A percentile compares a stretch with the other conserved stretches of the same genome.
Evolutionary conservation across 2,113 vertebrate genomes (phyloP).

Genomic region (Melanerpes aurifrons): DNA sequence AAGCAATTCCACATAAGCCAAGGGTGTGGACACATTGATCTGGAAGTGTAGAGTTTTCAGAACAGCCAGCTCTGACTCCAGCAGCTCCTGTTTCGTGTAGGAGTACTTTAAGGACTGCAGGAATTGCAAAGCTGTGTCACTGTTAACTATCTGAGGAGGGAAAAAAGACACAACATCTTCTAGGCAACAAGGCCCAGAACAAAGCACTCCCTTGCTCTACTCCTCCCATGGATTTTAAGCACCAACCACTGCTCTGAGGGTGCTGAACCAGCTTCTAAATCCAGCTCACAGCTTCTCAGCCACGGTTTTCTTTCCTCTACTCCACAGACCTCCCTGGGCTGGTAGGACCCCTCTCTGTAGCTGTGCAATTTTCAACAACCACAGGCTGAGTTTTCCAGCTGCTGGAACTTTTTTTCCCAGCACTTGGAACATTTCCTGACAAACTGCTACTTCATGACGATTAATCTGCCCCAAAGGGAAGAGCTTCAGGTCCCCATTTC

Average conservation of each 20-base stretch:
- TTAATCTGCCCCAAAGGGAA: background rate
- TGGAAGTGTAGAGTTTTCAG: constrained; percentile 87
- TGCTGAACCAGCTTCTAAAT: background rate
- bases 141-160: constrained; percentile 82
- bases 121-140: constrained; percentile 79
- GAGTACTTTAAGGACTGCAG: constrained; percentile 80
- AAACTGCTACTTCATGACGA: background rate
- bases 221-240: background rate
- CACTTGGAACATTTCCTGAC: background rate
- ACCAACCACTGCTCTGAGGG: fast-evolving
- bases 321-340: background rate
- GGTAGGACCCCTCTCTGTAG: background rate
- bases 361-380: fast-evolving
- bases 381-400: fast-evolving
- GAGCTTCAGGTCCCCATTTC: background rate
- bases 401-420: fast-evolving
- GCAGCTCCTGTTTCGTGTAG: constrained; percentile 81
- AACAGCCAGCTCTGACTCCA: constrained; percentile 88
- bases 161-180: background rate
- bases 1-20: constrained; percentile 88
- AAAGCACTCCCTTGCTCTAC: background rate
- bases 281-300: background rate
- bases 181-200: background rate
- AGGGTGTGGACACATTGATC: constrained; percentile 84
- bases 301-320: background rate